phyloP scores from a whole-genome alignment of 1,140 invertebrate species.

The Danaus plexippus region DNA sequence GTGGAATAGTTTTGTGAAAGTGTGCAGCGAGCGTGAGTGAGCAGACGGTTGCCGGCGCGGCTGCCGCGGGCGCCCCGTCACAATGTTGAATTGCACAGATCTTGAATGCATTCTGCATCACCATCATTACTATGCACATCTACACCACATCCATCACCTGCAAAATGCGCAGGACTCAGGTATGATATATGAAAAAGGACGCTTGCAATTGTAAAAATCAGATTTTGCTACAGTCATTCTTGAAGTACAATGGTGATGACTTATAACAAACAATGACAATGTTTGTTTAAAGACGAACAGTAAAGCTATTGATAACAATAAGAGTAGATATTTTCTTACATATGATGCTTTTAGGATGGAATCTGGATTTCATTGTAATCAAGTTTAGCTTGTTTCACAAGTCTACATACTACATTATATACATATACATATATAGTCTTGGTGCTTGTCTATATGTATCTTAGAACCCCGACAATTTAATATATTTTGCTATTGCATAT shows the following conservation, averaged over 20 bases:
- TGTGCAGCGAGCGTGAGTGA: slow-evolving; percentile 58
- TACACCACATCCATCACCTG: slow-evolving; percentile 78
- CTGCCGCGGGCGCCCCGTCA: slow-evolving; percentile 48
- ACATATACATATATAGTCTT: slow-evolving; percentile 1
- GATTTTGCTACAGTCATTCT: slow-evolving; percentile 27
- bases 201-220: slow-evolving; percentile 16
- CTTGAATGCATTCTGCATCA: slow-evolving; percentile 83
- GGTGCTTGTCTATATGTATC: not conserved
- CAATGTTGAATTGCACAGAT: slow-evolving; percentile 84
- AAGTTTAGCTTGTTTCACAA: no score
- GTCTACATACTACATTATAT: slow-evolving; percentile 1
- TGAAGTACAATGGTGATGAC: slow-evolving; percentile 31
- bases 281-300: slow-evolving; percentile 45
- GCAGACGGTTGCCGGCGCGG: slow-evolving; percentile 46
- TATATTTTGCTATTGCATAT: not conserved
- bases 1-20: slow-evolving; percentile 70
- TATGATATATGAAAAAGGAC: slow-evolving; percentile 30
- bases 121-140: slow-evolving; percentile 80
- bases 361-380: no score
- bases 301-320: slow-evolving; percentile 53
- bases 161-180: slow-evolving; percentile 73
- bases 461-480: not conserved
- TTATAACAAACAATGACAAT: slow-evolving; percentile 33
- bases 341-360: not conserved
- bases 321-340: slow-evolving; percentile 13